Percentiles rank a stretch among this genome's conserved stretches.
Conservation (phyloP, 2,888 invertebrate genomes). For the Meiosimyza decipiens region DNA sequence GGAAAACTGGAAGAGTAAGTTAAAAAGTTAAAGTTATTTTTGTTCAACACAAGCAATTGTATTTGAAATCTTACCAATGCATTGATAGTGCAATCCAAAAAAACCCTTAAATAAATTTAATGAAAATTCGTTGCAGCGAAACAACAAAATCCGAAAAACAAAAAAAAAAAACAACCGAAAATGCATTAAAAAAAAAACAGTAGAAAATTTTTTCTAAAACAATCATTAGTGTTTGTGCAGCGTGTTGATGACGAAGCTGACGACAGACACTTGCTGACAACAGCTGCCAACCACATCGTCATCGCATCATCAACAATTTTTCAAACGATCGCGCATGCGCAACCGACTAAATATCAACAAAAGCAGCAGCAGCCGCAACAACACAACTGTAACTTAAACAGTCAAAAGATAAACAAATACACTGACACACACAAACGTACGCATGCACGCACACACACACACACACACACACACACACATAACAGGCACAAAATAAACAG, state of each 20-base stretch:
- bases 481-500: conserved; percentile 23
- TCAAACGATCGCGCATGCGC: conserved; percentile 33
- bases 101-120: too few relatives aligned
- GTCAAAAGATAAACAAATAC: conserved; percentile 2
- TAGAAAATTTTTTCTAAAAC: too few relatives aligned
- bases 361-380: conserved; percentile 3
- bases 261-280: conserved; percentile 50
- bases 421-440: conserved; percentile 21
- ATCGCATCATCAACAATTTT: conserved; percentile 47
- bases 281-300: conserved; percentile 65
- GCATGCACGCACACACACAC: neutral
- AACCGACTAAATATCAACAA: conserved; percentile 30
- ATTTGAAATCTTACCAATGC: too few relatives aligned
- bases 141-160: too few relatives aligned
- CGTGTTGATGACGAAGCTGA: conserved; percentile 3
- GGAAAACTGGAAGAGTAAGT: too few relatives aligned
- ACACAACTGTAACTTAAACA: conserved; percentile 7
- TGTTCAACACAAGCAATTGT: too few relatives aligned
- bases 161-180: too few relatives aligned
- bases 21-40: too few relatives aligned
- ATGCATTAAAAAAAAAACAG: too few relatives aligned
- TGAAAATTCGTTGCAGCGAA: too few relatives aligned
- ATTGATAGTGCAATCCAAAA: too few relatives aligned
- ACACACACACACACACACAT: neutral
- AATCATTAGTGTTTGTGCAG: too few relatives aligned